phyloP scores from a whole-genome alignment of 2,888 invertebrate species.

The Dasysyrphus tricinctus region DNA sequence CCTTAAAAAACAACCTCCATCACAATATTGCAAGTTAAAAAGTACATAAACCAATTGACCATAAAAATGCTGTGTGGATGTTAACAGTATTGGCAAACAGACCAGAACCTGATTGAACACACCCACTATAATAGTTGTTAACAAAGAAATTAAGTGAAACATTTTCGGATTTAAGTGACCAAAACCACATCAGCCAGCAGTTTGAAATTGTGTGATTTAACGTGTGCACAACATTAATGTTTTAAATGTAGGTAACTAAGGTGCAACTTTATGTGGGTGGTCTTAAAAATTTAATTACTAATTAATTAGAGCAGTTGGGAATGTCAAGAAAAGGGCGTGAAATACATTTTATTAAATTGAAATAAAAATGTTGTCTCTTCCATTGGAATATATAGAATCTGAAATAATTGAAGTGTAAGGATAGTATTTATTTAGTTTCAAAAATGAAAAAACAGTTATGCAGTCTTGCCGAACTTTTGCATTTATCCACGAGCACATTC shows the following conservation, averaged over 20 bases:
- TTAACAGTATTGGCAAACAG: conserved; percentile 1
- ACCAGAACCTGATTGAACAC: conserved; percentile 28
- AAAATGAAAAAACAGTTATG: too few relatives aligned
- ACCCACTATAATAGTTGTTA: conserved; percentile 13
- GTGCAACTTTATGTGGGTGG: neutral
- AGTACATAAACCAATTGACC: conserved; percentile 23
- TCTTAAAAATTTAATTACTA: neutral
- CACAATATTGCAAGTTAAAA: neutral
- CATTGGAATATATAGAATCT: accelerated
- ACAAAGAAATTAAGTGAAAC: conserved; percentile 7
- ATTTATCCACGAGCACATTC: too few relatives aligned
- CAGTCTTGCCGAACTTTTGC: too few relatives aligned
- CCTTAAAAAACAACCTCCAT: neutral
- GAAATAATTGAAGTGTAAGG: neutral
- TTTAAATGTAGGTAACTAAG: neutral
- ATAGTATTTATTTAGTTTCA: too few relatives aligned
- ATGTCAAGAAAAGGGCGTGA: neutral
- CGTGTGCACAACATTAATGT: neutral
- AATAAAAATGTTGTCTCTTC: neutral
- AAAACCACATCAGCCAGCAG: conserved; percentile 15
- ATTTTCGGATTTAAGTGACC: conserved; percentile 1
- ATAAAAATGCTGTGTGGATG: conserved; percentile 17
- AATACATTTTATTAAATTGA: neutral
- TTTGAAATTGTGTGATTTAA: conserved; percentile 5
- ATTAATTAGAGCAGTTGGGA: neutral